These are phyloP conservation scores for Chelon labrosus DNA, from an alignment of 2,797 vertebrate genomes.

Conservation along the genomic window DNA sequence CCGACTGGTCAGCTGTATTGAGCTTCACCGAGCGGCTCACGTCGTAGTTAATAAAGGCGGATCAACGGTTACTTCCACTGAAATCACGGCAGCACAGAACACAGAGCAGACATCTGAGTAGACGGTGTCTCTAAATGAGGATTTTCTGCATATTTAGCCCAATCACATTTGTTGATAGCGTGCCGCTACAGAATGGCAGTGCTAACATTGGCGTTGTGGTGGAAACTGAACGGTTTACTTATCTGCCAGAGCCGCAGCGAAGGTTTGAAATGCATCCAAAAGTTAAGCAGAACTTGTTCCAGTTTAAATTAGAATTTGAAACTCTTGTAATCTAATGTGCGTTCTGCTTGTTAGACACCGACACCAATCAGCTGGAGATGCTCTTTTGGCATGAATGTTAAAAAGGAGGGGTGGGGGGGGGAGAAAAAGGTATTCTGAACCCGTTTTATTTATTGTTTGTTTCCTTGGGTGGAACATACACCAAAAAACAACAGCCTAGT, in stretches of 20 bases:
- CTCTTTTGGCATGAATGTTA: conserved; percentile 33
- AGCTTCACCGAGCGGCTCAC: too few relatives aligned
- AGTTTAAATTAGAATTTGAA: neutral
- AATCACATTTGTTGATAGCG: neutral
- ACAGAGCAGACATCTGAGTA: too few relatives aligned
- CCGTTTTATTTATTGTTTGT: conserved; percentile 47
- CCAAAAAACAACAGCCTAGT: conserved; percentile 39
- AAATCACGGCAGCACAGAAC: too few relatives aligned
- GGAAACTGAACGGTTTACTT: neutral
- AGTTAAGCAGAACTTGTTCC: neutral
- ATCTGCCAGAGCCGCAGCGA: too few relatives aligned
- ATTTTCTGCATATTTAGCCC: too few relatives aligned
- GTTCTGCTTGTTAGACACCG: neutral
- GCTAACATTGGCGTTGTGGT: neutral
- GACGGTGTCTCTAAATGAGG: too few relatives aligned
- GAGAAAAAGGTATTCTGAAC: conserved; percentile 20
- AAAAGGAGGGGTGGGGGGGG: conserved; percentile 6
- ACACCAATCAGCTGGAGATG: conserved; percentile 32
- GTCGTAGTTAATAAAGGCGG: too few relatives aligned
- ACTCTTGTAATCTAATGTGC: neutral
- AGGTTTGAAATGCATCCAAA: neutral
- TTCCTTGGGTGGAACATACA: conserved; percentile 52
- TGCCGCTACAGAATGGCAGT: neutral
- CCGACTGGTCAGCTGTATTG: too few relatives aligned
- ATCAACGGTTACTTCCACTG: too few relatives aligned